Evolutionary conservation across 2,797 vertebrate species (phyloP).

Genomic region (Kryptolebias ocellatus): DNA sequence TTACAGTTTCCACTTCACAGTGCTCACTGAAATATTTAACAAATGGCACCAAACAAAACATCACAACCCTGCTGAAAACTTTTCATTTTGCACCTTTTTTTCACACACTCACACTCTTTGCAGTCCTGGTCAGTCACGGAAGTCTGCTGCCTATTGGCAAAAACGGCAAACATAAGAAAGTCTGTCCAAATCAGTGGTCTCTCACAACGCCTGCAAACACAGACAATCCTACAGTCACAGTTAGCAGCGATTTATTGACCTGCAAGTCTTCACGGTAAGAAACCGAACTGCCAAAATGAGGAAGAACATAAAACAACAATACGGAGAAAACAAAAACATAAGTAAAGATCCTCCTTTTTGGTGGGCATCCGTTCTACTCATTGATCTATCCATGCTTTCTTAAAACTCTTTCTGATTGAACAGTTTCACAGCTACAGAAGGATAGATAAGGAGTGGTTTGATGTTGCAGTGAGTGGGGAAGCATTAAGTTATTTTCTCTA

Average conservation of each 20-base stretch:
- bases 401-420: conserved; percentile 18
- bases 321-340: conserved; percentile 2
- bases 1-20: conserved; percentile 1
- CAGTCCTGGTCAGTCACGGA: conserved; percentile 9
- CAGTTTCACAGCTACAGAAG: conserved; percentile 12
- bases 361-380: conserved; percentile 29
- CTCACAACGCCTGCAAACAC: conserved; percentile 28
- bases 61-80: conserved; percentile 5
- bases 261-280: conserved; percentile 6
- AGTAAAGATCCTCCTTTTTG: conserved; percentile 37
- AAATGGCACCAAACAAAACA: conserved; percentile 4
- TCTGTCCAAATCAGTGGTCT: conserved; percentile 20
- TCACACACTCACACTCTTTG: conserved; percentile 15
- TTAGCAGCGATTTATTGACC: conserved; percentile 48
- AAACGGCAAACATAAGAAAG: conserved; percentile 9
- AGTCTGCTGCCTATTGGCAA: conserved; percentile 13
- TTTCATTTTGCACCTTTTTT: conserved; percentile 20
- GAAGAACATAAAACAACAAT: conserved; percentile 15
- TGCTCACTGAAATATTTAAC: conserved; percentile 1
- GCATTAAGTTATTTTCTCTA: conserved; percentile 16
- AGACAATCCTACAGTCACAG: conserved; percentile 29
- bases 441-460: conserved; percentile 2
- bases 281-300: conserved; percentile 1
- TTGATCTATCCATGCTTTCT: conserved; percentile 39
- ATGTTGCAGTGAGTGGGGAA: neutral